A percentile compares a stretch with the other conserved stretches of the same genome.
Evolutionary conservation across 2,797 vertebrate species (phyloP).

Genomic region (Pelobates cultripes): DNA sequence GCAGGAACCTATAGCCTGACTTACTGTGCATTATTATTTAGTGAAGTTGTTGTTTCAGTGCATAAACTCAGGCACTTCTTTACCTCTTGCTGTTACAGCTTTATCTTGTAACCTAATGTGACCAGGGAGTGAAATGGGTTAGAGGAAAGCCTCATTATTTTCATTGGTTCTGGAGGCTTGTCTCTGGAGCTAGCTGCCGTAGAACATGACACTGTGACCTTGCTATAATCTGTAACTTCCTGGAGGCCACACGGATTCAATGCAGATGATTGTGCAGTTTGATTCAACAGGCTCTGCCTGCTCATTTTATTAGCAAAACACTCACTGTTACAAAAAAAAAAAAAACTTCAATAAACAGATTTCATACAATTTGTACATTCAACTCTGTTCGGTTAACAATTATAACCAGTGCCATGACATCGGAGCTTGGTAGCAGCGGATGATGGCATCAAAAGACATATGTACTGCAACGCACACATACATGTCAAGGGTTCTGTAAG

Average conservation of each 20-base stretch:
- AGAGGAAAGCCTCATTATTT: too few species aligned
- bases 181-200: not conserved
- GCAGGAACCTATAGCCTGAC: too few species aligned
- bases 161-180: too few species aligned
- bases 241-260: not conserved
- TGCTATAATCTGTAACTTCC: not conserved
- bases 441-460: not conserved
- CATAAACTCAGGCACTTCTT: too few species aligned
- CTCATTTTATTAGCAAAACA: conserved; percentile 44
- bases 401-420: not conserved
- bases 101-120: too few species aligned
- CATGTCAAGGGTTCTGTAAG: not conserved
- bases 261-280: conserved; percentile 18
- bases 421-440: not conserved
- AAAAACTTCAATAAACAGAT: conserved; percentile 37
- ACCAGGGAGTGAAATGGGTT: too few species aligned
- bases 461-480: not conserved
- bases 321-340: conserved; percentile 42
- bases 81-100: too few species aligned
- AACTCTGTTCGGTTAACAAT: not conserved
- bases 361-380: conserved; percentile 47
- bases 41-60: too few species aligned
- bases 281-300: conserved; percentile 30
- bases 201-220: not conserved
- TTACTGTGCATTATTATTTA: too few species aligned